Conservation (phyloP, 1,140 invertebrate genomes). For the Dinothrombium tinctorium region DNA sequence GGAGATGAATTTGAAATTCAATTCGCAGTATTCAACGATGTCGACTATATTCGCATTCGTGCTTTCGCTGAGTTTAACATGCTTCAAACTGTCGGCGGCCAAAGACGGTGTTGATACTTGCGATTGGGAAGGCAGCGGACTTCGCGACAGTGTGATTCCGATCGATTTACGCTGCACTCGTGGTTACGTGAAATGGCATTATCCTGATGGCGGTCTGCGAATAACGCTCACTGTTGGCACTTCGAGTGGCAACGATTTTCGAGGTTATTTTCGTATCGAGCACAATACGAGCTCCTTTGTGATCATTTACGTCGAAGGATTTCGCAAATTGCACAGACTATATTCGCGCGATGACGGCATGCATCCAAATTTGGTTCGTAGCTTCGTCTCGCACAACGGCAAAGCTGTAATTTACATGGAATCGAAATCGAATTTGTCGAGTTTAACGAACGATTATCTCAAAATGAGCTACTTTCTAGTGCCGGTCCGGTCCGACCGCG, state of each 20-base stretch:
- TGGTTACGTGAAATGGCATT: constrained; percentile 41
- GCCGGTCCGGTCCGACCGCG: constrained; percentile 23
- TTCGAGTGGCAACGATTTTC: constrained; percentile 29
- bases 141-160: constrained; percentile 30
- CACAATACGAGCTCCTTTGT: constrained; percentile 22
- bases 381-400: constrained; percentile 38
- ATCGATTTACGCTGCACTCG: constrained; percentile 48
- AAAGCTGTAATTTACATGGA: constrained; percentile 47
- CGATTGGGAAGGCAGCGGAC: constrained; percentile 10
- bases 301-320: constrained; percentile 41
- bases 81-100: neutral
- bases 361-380: constrained; percentile 23
- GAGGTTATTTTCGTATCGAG: constrained; percentile 36
- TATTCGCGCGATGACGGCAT: constrained; percentile 35
- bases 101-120: constrained; percentile 5
- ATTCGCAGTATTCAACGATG: neutral
- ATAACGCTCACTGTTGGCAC: constrained; percentile 32
- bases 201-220: constrained; percentile 43
- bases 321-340: constrained; percentile 32
- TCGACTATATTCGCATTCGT: neutral
- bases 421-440: constrained; percentile 18
- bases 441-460: constrained; percentile 22
- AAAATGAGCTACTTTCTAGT: constrained; percentile 41
- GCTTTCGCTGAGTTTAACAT: neutral
- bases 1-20: neutral